Base-by-base conservation (phyloP, 2,797 vertebrate species). In the Mastacembelus armatus region DNA sequence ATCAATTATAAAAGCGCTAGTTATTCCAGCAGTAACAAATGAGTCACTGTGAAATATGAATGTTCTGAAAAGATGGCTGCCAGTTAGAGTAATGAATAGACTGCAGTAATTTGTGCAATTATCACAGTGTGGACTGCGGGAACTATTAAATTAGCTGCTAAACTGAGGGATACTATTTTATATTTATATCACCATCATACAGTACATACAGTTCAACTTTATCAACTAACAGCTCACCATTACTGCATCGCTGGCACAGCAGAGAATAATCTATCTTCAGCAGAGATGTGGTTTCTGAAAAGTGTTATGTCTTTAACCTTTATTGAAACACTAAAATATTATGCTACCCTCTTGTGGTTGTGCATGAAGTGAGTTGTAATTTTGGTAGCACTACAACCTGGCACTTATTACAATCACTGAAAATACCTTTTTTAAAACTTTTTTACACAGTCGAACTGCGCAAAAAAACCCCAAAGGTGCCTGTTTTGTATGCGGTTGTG, bases 281-380 rank as follows among this genome's bases (percentile, higher is more conserved):
- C 7, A 38, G 16, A 54, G 11, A 26, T 44, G 7, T 21, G 4
- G 1, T 19, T 51, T 21, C 11, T 56, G 6, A 56, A 52, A 51
- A 54, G 30, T 52, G 14, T 60, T n/a, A 18, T 18, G 22, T 26
- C 26, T 47, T 40, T 19, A 48, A 1, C 19, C 39, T 45, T 49
- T 39, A 33, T 1, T 45, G 5, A 44, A 49, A 60, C 16, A 62
- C 18, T 32, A 10, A 33, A 24, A 56, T 43, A 43, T 71, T 68
- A 80, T 85, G 71, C 81, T 85, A 48, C 92, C 91, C 87, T 88
- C 93, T 90, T 88, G 91, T 93, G 93, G 86, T 60, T 24, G 54
- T 11, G 80, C 27, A 33, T 10, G 2, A 56, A 36, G 30, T 16
- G 58, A 21, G 19, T 11, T 49, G 4, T 15, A 2, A 27, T 12